These are phyloP conservation scores for Cynopterus brachyotis DNA, from an alignment of 2,113 vertebrate species.

Conservation along the genomic window DNA sequence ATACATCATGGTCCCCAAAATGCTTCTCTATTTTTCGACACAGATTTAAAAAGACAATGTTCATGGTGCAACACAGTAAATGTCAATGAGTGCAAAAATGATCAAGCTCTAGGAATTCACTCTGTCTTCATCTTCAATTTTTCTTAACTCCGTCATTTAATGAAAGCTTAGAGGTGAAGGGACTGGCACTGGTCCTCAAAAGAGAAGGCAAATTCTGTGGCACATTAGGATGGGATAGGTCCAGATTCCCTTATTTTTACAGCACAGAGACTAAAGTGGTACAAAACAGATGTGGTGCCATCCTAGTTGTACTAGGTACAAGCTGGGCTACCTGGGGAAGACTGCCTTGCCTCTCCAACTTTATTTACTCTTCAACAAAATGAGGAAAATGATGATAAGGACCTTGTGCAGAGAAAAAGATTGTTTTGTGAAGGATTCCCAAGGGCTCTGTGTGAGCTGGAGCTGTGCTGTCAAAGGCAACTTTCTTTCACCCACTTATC, in stretches of 20 bases:
- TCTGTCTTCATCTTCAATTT: fast-evolving
- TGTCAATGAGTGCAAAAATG: fast-evolving
- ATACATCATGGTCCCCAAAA: not conserved
- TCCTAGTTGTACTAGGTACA: not conserved
- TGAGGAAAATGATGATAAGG: not conserved
- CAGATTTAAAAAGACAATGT: not conserved
- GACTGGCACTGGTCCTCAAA: not conserved
- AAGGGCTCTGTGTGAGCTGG: fast-evolving
- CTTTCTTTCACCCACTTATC: not conserved
- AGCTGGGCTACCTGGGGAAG: not conserved
- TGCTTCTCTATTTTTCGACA: fast-evolving
- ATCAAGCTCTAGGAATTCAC: not conserved
- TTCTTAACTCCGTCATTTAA: not conserved
- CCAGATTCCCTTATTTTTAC: not conserved
- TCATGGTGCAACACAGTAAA: too few relatives aligned
- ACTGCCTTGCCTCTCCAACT: not conserved
- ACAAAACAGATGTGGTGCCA: fast-evolving
- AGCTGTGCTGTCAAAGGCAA: not conserved
- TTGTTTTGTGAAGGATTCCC: not conserved
- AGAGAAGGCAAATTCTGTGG: not conserved
- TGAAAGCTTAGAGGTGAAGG: not conserved
- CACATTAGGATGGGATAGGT: too few relatives aligned
- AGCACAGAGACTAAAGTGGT: not conserved
- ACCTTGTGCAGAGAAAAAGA: not conserved
- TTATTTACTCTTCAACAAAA: not conserved